phyloP scores from a whole-genome alignment of 2,113 vertebrate genomes.

The Corvus hawaiiensis region DNA sequence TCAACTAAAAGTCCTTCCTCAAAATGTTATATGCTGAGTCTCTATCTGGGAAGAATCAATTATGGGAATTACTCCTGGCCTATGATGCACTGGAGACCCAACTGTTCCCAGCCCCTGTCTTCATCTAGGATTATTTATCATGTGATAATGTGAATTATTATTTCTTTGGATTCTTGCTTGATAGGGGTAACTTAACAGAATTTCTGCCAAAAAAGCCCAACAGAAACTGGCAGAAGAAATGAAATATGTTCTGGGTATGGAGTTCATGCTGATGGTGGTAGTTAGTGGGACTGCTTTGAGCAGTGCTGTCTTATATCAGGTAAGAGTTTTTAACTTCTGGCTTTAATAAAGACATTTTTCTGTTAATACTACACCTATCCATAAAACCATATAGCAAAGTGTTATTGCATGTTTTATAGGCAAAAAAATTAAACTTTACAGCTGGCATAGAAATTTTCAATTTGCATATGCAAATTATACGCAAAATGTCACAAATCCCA shows the following conservation, averaged over 20 bases:
- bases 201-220: background rate
- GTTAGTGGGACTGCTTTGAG: background rate
- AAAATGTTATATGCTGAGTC: background rate
- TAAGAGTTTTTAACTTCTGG: background rate
- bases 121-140: background rate
- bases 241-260: background rate
- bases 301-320: background rate
- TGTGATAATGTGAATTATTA: background rate
- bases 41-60: background rate
- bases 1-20: background rate
- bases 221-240: background rate
- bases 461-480: background rate
- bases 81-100: background rate
- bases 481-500: background rate
- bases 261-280: background rate
- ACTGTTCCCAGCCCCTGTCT: background rate
- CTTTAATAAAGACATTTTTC: background rate
- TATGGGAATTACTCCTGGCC: background rate
- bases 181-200: background rate
- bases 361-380: background rate
- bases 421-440: background rate
- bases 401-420: background rate
- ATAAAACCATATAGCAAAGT: background rate
- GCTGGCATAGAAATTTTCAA: background rate
- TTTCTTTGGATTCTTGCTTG: background rate